Evolutionary conservation across 2,113 vertebrate species (phyloP).

Genomic region (Dipodomys merriami): DNA sequence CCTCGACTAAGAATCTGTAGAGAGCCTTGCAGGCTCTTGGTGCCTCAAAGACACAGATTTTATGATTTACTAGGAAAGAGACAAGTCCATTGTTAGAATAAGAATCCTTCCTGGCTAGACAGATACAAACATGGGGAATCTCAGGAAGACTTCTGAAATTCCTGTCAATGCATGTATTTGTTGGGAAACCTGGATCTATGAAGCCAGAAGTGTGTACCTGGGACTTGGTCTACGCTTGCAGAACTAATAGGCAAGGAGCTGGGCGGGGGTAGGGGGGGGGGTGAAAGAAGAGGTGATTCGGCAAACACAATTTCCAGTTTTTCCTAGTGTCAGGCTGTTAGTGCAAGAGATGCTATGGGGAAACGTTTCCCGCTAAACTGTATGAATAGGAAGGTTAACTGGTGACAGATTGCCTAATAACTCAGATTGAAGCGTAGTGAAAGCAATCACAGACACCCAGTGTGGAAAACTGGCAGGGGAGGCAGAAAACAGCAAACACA

Average conservation of each 20-base stretch:
- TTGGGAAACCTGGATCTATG: background rate
- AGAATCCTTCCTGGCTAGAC: background rate
- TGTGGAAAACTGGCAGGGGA: too few species aligned
- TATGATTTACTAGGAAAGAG: background rate
- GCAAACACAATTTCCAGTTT: too few species aligned
- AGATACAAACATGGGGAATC: background rate
- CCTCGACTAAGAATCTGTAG: background rate
- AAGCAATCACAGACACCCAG: too few species aligned
- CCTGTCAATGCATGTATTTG: background rate
- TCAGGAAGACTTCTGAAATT: background rate
- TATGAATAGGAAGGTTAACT: too few species aligned
- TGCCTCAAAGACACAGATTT: background rate
- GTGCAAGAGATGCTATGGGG: background rate
- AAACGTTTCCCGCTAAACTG: too few species aligned
- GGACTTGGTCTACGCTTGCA: background rate
- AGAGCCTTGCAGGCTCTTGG: background rate
- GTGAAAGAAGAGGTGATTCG: too few species aligned
- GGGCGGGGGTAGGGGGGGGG: too few species aligned
- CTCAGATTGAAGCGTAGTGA: too few species aligned
- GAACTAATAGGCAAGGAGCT: background rate
- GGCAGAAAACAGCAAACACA: too few species aligned
- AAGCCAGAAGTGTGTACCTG: background rate
- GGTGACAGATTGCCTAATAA: too few species aligned
- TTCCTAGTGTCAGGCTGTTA: background rate
- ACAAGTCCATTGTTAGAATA: background rate